These are phyloP conservation scores for Eremophila alpestris DNA, from an alignment of 2,797 vertebrate species.

Conservation along the genomic window DNA sequence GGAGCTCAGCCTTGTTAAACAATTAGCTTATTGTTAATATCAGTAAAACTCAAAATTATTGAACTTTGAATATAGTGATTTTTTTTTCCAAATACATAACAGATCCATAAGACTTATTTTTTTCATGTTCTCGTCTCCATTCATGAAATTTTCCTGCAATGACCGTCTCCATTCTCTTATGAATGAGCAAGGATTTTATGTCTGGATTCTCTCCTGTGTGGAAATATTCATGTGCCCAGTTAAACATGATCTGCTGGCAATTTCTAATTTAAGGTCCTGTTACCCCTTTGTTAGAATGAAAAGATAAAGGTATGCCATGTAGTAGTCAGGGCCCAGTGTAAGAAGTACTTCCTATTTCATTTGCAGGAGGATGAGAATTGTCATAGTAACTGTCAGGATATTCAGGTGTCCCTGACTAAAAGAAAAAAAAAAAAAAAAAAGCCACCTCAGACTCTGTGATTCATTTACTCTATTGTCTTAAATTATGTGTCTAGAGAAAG, in stretches of 20 bases:
- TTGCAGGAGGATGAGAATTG: not conserved
- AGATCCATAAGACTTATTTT: not conserved
- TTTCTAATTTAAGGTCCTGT: not conserved
- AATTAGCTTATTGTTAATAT: not conserved
- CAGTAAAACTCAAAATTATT: not conserved
- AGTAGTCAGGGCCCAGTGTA: not conserved
- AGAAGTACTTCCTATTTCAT: not conserved
- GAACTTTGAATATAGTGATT: not conserved
- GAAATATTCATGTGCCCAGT: not conserved
- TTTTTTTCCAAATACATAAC: not conserved
- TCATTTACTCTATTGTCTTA: not conserved
- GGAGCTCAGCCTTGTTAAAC: not conserved
- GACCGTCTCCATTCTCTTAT: not conserved
- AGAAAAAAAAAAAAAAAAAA: not conserved
- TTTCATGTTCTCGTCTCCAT: not conserved
- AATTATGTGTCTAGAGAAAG: not conserved
- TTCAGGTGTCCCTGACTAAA: not conserved
- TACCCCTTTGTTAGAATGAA: not conserved
- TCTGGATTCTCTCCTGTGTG: not conserved
- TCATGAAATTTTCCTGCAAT: not conserved
- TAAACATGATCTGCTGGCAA: not conserved
- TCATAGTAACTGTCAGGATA: not conserved
- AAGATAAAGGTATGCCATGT: not conserved
- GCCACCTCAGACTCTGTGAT: not conserved
- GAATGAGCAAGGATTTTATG: not conserved